A percentile compares a stretch with the other conserved stretches of the same genome.
Conservation (phyloP, 2,888 invertebrate species). For the Craniophora ligustri region DNA sequence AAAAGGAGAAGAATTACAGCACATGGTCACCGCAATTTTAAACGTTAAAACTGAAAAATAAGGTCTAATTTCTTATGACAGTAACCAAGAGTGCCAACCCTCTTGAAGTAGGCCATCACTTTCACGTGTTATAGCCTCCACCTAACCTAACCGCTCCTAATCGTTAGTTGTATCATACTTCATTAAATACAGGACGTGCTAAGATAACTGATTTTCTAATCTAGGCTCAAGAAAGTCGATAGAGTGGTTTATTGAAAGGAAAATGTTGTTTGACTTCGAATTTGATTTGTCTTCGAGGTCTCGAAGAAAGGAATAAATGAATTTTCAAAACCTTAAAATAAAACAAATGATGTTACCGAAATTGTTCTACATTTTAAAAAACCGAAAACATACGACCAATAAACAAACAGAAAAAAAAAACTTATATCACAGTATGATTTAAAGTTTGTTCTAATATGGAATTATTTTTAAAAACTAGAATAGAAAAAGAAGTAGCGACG, state of each 20-base stretch:
- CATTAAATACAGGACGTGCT: slow-evolving; percentile 48
- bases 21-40: too few species aligned
- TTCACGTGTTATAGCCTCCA: slow-evolving; percentile 31
- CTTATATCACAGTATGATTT: too few species aligned
- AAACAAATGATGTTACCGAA: not conserved
- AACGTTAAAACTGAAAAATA: too few species aligned
- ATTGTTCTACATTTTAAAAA: not conserved
- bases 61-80: slow-evolving; percentile 3
- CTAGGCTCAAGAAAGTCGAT: slow-evolving; percentile 21
- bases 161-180: slow-evolving; percentile 44
- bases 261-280: not conserved
- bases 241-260: not conserved
- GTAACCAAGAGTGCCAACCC: slow-evolving; percentile 14
- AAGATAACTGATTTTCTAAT: slow-evolving; percentile 38
- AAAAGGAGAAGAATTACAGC: too few species aligned
- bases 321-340: too few species aligned
- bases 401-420: too few species aligned
- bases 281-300: not conserved
- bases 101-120: slow-evolving; percentile 32
- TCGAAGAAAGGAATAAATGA: too few species aligned
- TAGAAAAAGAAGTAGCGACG: not conserved
- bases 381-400: too few species aligned
- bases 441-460: too few species aligned
- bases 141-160: slow-evolving; percentile 27
- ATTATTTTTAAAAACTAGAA: too few species aligned